A percentile compares a stretch with the other conserved stretches of the same genome.
Conservation (phyloP, 2,888 invertebrate species). For the Synanthedon formicaeformis region DNA sequence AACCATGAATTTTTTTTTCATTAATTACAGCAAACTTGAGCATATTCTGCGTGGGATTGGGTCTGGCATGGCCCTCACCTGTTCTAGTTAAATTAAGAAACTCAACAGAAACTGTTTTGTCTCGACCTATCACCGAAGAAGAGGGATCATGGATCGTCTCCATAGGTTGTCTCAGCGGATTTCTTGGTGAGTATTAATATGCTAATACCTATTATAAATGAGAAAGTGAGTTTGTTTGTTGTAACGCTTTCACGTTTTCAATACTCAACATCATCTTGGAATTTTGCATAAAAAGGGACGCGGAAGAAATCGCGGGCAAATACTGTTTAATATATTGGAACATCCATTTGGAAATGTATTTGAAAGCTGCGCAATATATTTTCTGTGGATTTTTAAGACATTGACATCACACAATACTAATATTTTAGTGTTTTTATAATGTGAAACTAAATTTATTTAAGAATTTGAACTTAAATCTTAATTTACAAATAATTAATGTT, state of each 20-base stretch:
- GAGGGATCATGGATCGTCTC: constrained; percentile 48
- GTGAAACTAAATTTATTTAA: too few relatives aligned
- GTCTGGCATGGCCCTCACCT: constrained; percentile 38
- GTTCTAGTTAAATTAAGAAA: constrained; percentile 36
- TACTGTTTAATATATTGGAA: neutral
- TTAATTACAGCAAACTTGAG: constrained; percentile 31
- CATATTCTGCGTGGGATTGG: constrained; percentile 28
- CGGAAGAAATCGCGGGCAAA: neutral
- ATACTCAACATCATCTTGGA: too few relatives aligned
- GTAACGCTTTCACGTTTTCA: too few relatives aligned
- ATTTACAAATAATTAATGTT: too few relatives aligned
- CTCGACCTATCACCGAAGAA: constrained; percentile 25
- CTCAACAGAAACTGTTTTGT: constrained; percentile 19
- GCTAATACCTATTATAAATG: too few relatives aligned
- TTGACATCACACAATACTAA: too few relatives aligned
- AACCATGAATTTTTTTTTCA: too few relatives aligned
- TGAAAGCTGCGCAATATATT: too few relatives aligned
- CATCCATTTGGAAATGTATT: too few relatives aligned
- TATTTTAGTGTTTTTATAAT: too few relatives aligned
- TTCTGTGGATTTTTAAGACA: too few relatives aligned
- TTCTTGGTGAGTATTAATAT: constrained; percentile 17
- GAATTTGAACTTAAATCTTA: too few relatives aligned
- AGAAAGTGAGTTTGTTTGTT: neutral
- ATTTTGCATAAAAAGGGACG: neutral
- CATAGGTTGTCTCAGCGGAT: constrained; percentile 24